A percentile compares a stretch with the other conserved stretches of the same genome.
Evolutionary conservation across 2,797 vertebrate species (phyloP).

Genomic region (Siniperca obscura): DNA sequence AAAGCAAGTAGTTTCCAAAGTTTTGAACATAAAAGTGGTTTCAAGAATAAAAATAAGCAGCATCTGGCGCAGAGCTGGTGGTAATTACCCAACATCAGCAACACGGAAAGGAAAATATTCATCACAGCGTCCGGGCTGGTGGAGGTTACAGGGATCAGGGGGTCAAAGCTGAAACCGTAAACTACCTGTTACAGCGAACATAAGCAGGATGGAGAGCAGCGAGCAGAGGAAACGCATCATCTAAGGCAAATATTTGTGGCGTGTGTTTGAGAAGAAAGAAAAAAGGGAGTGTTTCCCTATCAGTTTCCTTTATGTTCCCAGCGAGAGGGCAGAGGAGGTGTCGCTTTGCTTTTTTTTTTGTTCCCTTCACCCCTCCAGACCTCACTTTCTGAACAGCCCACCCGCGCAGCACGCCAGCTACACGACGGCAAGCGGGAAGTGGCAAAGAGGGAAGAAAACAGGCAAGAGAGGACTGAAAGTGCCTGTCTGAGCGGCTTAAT

Average conservation of each 20-base stretch:
- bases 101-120: slow-evolving; percentile 17
- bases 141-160: background rate
- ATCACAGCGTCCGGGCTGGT: background rate
- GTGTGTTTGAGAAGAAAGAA: slow-evolving; percentile 20
- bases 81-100: background rate
- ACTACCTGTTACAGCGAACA: background rate
- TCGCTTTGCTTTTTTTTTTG: background rate
- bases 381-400: slow-evolving; percentile 21
- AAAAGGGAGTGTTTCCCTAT: slow-evolving; percentile 15
- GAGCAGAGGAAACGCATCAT: slow-evolving; percentile 27
- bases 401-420: slow-evolving; percentile 21
- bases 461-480: slow-evolving; percentile 46
- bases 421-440: slow-evolving; percentile 12
- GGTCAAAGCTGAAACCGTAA: slow-evolving; percentile 29
- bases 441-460: slow-evolving; percentile 30
- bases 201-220: slow-evolving; percentile 9
- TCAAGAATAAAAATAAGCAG: slow-evolving; percentile 7
- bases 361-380: slow-evolving; percentile 20
- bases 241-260: slow-evolving; percentile 33
- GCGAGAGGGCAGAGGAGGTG: background rate
- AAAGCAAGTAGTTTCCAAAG: background rate
- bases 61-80: slow-evolving; percentile 17
- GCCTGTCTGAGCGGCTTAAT: slow-evolving; percentile 67
- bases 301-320: slow-evolving; percentile 42
- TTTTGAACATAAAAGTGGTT: background rate